These are phyloP conservation scores for Coreoperca whiteheadi DNA, from an alignment of 2,113 vertebrate species.

Conservation along the genomic window DNA sequence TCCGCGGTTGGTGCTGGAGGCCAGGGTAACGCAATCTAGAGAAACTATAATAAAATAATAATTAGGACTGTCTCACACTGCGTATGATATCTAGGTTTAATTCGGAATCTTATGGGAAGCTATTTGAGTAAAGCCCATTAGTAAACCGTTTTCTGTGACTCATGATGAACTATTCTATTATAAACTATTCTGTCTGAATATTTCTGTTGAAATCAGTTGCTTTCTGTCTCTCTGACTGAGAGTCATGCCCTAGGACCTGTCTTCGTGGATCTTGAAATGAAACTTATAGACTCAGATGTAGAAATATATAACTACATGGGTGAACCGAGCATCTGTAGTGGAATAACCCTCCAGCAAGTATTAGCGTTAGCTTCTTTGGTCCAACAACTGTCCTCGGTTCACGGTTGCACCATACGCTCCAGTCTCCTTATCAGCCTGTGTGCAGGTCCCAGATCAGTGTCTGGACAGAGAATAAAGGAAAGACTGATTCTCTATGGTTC, in stretches of 20 bases:
- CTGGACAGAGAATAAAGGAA: slow-evolving; percentile 47
- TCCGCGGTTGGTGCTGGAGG: no score
- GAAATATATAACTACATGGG: slow-evolving; percentile 28
- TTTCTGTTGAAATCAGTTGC: background rate
- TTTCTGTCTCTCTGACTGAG: background rate
- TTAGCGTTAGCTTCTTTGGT: slow-evolving; percentile 29
- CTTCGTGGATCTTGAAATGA: slow-evolving; percentile 10
- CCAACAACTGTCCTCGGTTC: slow-evolving; percentile 35
- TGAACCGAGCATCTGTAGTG: slow-evolving; percentile 28
- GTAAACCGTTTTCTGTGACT: slow-evolving; percentile 9
- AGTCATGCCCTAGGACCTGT: background rate
- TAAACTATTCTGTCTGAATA: background rate
- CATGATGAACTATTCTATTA: background rate
- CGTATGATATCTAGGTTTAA: slow-evolving; percentile 1
- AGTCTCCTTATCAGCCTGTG: slow-evolving; percentile 48
- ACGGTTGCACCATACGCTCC: background rate
- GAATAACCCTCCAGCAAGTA: slow-evolving; percentile 44
- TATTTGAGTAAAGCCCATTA: background rate
- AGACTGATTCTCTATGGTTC: slow-evolving; percentile 23
- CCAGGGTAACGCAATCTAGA: no score
- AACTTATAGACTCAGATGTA: slow-evolving; percentile 14
- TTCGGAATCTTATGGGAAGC: background rate
- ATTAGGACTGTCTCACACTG: background rate
- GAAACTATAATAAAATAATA: no score
- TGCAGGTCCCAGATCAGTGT: slow-evolving; percentile 56